Base-by-base conservation (phyloP, 1,140 invertebrate species). In the Drosophila mayri region DNA sequence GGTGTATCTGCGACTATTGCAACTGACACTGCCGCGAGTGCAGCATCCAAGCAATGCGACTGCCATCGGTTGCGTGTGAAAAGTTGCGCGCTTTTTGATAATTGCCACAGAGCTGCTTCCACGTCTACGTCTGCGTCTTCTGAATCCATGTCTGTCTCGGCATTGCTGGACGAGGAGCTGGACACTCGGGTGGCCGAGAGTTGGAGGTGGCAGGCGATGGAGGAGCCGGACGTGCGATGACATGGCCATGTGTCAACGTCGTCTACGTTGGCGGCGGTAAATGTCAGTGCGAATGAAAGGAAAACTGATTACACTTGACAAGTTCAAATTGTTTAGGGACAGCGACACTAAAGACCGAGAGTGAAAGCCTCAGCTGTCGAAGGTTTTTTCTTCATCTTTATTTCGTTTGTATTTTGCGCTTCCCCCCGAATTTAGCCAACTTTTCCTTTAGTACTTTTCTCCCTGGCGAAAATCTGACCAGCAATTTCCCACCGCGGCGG, bases 271-370 rank as follows among this genome's bases (percentile, higher is more conserved):
- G 70, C 70, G 70, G 70, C 70, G 70, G 70, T 38, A 76, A 79
- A 64, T 79, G 82, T 86, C 83, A 80, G 68, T 52, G 58, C 52
- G 88, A 88, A 88, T 88, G 84, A 88, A 88, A 88, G 84, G 84
- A 88, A 88, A 88, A 88, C 84, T 90, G 84, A 88, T 88, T 88
- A 80, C 85, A 67, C 77, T 90, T 88, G 84, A 88, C 84, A 88
- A 88, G 84, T 88, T 88, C 84, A 88, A 88, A 88, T 90, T 84
- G 84, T 79, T 88, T 83, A 86, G 76, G 66, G 72, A 71, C 58
- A 54, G 66, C n/a, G 66, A 64, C 58, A 72, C 47, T 47, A 72
- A 66, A 63, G 64, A 76, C 63, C 57, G 74, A 81, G 85, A 90
- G 84, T 88, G 85, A 88, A 88, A 88, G 84, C 85, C 65, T 60